Evolutionary conservation across 2,888 invertebrate species (phyloP).

Genomic region (Smittia aterrima): DNA sequence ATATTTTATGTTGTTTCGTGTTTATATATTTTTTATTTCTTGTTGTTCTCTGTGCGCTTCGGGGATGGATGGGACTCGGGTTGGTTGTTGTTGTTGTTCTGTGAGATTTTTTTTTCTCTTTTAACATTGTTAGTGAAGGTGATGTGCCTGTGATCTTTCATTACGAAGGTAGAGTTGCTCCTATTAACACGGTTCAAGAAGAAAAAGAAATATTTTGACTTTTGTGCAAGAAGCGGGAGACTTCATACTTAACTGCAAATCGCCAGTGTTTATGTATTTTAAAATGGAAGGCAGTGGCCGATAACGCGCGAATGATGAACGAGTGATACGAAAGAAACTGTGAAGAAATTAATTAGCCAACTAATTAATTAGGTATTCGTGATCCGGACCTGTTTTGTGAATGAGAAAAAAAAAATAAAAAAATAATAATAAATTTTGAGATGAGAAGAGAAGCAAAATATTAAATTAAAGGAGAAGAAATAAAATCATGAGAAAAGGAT

Average conservation of each 20-base stretch:
- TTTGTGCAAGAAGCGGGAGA: background rate
- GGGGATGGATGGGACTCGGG: slow-evolving; percentile 29
- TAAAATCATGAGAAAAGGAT: slow-evolving; percentile 15
- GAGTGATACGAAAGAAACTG: slow-evolving; percentile 7
- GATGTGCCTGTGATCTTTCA: slow-evolving; percentile 42
- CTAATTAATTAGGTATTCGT: slow-evolving; percentile 12
- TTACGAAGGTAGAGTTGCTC: slow-evolving; percentile 40
- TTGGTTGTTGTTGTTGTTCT: slow-evolving; percentile 29
- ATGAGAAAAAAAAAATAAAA: background rate
- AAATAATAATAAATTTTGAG: too few species aligned
- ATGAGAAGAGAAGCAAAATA: background rate
- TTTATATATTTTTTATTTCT: slow-evolving; percentile 14
- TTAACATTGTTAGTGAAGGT: slow-evolving; percentile 42
- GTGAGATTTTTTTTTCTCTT: slow-evolving; percentile 34
- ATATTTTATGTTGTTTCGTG: slow-evolving; percentile 36
- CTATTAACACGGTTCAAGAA: slow-evolving; percentile 40
- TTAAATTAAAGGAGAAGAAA: background rate
- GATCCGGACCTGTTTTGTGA: background rate
- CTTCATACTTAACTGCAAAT: background rate
- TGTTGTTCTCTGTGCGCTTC: background rate
- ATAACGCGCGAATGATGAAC: slow-evolving; percentile 21
- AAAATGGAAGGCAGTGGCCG: background rate
- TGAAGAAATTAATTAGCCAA: slow-evolving; percentile 21
- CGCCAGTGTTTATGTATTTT: background rate
- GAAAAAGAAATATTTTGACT: slow-evolving; percentile 23